Evolutionary conservation across 2,113 vertebrate genomes (phyloP).

Genomic region (Rhizomys pruinosus): DNA sequence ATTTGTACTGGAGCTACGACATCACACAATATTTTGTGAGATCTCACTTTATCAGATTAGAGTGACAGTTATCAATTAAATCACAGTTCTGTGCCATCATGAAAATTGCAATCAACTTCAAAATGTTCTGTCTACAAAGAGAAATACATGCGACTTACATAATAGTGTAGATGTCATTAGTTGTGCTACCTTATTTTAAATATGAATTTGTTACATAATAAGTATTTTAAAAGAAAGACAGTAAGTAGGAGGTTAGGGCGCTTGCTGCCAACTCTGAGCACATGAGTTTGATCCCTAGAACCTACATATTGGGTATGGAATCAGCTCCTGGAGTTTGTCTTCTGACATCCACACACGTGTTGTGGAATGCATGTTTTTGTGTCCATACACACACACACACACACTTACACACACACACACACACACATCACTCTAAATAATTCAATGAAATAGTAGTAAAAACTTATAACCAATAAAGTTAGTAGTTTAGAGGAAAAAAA

Average conservation of each 20-base stretch:
- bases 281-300: too few species aligned
- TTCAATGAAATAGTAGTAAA: too few species aligned
- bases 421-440: too few species aligned
- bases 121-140: not conserved
- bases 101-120: not conserved
- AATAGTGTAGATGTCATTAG: too few species aligned
- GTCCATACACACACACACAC: too few species aligned
- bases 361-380: too few species aligned
- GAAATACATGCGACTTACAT: not conserved
- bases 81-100: not conserved
- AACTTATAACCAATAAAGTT: too few species aligned
- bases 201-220: not conserved
- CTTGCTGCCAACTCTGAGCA: too few species aligned
- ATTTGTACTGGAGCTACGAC: not conserved
- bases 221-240: not conserved
- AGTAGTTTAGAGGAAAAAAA: slow-evolving; percentile 2
- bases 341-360: too few species aligned
- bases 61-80: not conserved
- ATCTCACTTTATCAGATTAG: not conserved
- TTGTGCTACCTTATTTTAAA: not conserved
- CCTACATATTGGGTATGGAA: too few species aligned
- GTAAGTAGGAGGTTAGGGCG: not conserved
- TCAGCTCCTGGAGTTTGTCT: too few species aligned
- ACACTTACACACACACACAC: too few species aligned
- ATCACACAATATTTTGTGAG: not conserved